A percentile compares a stretch with the other conserved stretches of the same genome.
These are phyloP conservation scores for Drosophila punjabiensis DNA, from an alignment of 1,140 invertebrate genomes.

Conservation along the genomic window DNA sequence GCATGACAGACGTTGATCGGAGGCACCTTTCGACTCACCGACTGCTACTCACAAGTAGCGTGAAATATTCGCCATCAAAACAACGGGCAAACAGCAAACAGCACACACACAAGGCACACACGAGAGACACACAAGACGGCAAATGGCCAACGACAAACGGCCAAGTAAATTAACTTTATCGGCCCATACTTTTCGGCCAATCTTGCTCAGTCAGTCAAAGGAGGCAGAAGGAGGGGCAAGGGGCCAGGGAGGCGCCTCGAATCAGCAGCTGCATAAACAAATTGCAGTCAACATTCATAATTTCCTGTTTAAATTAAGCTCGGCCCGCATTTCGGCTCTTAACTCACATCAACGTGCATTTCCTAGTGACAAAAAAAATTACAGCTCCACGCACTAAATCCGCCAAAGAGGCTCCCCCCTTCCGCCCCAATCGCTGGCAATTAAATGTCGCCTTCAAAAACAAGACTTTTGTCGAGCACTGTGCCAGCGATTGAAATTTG, in stretches of 20 bases:
- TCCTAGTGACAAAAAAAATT: conserved; percentile 82
- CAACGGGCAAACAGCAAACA: conserved; percentile 59
- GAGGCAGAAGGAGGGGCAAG: not conserved
- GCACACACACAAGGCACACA: not conserved
- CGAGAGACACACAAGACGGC: conserved; percentile 40
- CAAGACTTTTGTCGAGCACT: conserved; percentile 59
- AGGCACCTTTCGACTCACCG: conserved; percentile 51
- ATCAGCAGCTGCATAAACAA: conserved; percentile 83
- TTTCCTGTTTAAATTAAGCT: conserved; percentile 84
- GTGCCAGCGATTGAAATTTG: conserved; percentile 19
- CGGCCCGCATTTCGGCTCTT: conserved; percentile 65
- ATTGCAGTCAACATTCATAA: conserved; percentile 84
- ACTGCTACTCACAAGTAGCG: conserved; percentile 56
- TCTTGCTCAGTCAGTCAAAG: conserved; percentile 53
- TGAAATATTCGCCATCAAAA: conserved; percentile 82
- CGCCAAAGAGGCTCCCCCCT: conserved; percentile 22
- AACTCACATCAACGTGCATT: conserved; percentile 78
- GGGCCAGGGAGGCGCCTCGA: conserved; percentile 23
- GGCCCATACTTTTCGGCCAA: conserved; percentile 60
- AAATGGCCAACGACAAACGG: conserved; percentile 21
- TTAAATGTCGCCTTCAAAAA: conserved; percentile 80
- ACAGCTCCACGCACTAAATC: conserved; percentile 62
- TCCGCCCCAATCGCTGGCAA: conserved; percentile 57
- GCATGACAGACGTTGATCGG: conserved; percentile 68
- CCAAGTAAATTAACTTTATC: conserved; percentile 80